phyloP scores from a whole-genome alignment of 1,140 invertebrate species.

The Schlechtendalia chinensis region DNA sequence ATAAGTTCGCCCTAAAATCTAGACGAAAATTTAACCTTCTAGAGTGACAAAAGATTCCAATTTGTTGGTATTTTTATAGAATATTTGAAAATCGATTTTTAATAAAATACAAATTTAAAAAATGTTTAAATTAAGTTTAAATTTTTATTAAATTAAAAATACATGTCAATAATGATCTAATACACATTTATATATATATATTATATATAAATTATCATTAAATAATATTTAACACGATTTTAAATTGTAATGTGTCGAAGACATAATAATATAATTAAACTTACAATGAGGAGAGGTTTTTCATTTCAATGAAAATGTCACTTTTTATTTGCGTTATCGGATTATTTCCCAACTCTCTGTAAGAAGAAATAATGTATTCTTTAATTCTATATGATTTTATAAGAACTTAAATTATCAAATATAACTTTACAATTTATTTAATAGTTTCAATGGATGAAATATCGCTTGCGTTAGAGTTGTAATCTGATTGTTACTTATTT shows the following conservation, averaged over 20 bases:
- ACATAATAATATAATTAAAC: background rate
- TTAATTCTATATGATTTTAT: background rate
- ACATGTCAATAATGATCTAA: too few relatives aligned
- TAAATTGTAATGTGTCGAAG: background rate
- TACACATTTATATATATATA: too few relatives aligned
- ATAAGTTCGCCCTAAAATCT: too few relatives aligned
- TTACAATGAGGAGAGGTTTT: constrained; percentile 22
- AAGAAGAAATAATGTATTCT: background rate
- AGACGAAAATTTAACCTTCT: too few relatives aligned
- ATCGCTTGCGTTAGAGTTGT: background rate
- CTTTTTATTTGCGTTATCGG: constrained; percentile 9
- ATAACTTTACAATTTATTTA: constrained; percentile 27
- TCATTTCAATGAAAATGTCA: background rate
- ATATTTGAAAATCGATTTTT: too few relatives aligned
- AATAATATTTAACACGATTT: background rate
- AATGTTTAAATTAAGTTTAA: too few relatives aligned
- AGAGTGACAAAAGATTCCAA: too few relatives aligned
- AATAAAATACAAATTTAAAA: too few relatives aligned
- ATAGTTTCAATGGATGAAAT: background rate
- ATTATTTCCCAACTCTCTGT: constrained; percentile 17
- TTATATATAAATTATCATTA: background rate
- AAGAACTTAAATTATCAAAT: background rate
- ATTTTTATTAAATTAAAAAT: too few relatives aligned
- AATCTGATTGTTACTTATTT: constrained; percentile 9
- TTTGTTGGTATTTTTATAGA: too few relatives aligned